Percentiles rank a stretch among this genome's conserved stretches.
Evolutionary conservation across 2,113 vertebrate genomes (phyloP).

Genomic region (Hemicordylus capensis): DNA sequence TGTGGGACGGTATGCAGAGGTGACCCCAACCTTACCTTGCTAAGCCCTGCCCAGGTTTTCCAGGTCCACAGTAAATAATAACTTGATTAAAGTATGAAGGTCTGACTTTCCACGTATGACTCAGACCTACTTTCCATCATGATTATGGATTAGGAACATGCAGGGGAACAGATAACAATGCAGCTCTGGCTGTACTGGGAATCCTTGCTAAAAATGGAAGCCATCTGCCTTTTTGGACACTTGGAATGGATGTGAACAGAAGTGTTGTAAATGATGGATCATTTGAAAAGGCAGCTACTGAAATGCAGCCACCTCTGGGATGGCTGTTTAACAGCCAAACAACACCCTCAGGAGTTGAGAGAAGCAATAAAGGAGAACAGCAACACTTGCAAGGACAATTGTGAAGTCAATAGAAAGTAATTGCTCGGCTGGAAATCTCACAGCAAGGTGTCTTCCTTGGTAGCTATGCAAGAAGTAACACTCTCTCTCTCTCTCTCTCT

Average conservation of each 20-base stretch:
- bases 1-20: conserved; percentile 13
- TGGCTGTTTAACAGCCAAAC: not conserved
- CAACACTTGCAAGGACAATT: not conserved
- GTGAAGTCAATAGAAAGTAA: not conserved
- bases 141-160: not conserved
- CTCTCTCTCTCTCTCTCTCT: no score
- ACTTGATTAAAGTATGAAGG: conserved; percentile 7
- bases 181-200: not conserved
- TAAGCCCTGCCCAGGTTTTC: conserved; percentile 1
- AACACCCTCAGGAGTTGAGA: not conserved
- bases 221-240: not conserved
- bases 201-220: not conserved
- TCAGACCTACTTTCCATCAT: not conserved
- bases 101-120: not conserved
- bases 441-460: not conserved
- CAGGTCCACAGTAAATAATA: not conserved
- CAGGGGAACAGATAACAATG: not conserved
- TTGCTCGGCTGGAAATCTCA: not conserved
- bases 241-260: not conserved
- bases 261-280: not conserved
- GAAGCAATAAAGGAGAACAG: not conserved
- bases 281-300: not conserved
- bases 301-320: not conserved
- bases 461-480: not conserved
- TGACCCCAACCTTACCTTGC: conserved; percentile 51